A percentile compares a stretch with the other conserved stretches of the same genome.
These are phyloP conservation scores for Tapirus terrestris DNA, from an alignment of 2,113 vertebrate species.

Conservation along the genomic window DNA sequence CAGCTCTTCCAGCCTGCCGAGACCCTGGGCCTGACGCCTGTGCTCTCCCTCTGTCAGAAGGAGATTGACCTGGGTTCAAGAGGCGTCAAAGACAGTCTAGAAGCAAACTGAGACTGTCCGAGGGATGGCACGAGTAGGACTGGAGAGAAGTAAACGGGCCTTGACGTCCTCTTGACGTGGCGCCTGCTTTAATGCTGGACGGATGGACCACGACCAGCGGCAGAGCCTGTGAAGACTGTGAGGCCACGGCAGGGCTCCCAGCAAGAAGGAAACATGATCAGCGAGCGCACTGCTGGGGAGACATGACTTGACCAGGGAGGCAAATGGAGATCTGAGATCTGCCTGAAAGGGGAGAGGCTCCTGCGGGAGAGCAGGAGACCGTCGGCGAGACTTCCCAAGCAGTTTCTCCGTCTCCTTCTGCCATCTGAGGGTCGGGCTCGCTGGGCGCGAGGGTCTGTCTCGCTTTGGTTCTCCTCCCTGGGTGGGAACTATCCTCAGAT, in stretches of 20 bases:
- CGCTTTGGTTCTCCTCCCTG: neutral
- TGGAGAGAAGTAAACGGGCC: neutral
- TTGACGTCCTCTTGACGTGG: neutral
- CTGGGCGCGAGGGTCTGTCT: neutral
- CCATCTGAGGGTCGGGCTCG: neutral
- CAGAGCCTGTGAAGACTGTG: accelerated
- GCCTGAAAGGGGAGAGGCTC: neutral
- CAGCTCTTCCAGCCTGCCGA: neutral
- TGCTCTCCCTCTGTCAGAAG: neutral
- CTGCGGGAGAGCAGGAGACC: accelerated
- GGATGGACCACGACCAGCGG: accelerated
- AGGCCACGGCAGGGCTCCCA: neutral
- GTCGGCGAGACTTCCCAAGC: accelerated
- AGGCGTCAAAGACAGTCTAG: neutral
- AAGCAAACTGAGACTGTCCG: neutral
- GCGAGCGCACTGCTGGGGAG: accelerated
- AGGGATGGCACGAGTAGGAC: neutral
- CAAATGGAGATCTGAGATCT: neutral
- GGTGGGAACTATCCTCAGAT: too few relatives aligned
- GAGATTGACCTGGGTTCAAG: neutral
- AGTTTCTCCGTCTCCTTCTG: neutral
- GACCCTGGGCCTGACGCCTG: neutral
- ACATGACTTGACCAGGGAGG: neutral
- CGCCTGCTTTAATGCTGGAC: neutral
- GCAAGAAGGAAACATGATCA: neutral